Conservation (phyloP, 2,888 invertebrate species). For the Nemotelus pantherinus region DNA sequence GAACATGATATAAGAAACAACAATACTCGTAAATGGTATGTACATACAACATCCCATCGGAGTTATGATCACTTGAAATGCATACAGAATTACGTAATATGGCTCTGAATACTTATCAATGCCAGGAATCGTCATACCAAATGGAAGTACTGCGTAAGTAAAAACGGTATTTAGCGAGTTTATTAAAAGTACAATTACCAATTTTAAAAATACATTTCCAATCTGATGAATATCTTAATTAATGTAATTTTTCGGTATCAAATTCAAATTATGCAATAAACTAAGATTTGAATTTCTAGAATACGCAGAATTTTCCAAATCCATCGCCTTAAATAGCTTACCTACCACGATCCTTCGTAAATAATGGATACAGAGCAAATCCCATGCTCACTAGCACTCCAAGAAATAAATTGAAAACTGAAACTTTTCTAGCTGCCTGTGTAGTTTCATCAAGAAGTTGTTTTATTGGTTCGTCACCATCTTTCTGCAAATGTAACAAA, state of each 20-base stretch:
- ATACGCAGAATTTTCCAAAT: too few species aligned
- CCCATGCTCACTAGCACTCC: slow-evolving; percentile 60
- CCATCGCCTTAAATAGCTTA: not conserved
- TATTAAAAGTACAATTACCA: not conserved
- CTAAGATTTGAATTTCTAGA: too few species aligned
- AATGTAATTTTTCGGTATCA: too few species aligned
- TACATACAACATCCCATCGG: slow-evolving; percentile 50
- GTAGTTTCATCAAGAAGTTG: slow-evolving; percentile 34
- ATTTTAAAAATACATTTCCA: not conserved
- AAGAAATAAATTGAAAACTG: slow-evolving; percentile 58
- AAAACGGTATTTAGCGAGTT: not conserved
- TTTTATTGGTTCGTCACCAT: slow-evolving; percentile 13
- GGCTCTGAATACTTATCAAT: slow-evolving; percentile 47
- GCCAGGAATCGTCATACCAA: slow-evolving; percentile 46
- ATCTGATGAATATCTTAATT: too few species aligned
- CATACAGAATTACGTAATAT: slow-evolving; percentile 47
- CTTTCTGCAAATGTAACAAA: slow-evolving; percentile 22
- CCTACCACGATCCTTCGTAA: slow-evolving; percentile 57
- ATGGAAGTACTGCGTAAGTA: slow-evolving; percentile 46
- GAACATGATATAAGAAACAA: slow-evolving; percentile 49
- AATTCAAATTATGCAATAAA: too few species aligned
- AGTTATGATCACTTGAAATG: slow-evolving; percentile 40
- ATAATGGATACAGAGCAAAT: slow-evolving; percentile 60
- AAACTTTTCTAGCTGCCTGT: slow-evolving; percentile 20
- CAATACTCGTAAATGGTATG: slow-evolving; percentile 49